Percentiles rank a stretch among this genome's conserved stretches.
phyloP scores from a whole-genome alignment of 1,140 invertebrate genomes.

The Eufriesea mexicana region DNA sequence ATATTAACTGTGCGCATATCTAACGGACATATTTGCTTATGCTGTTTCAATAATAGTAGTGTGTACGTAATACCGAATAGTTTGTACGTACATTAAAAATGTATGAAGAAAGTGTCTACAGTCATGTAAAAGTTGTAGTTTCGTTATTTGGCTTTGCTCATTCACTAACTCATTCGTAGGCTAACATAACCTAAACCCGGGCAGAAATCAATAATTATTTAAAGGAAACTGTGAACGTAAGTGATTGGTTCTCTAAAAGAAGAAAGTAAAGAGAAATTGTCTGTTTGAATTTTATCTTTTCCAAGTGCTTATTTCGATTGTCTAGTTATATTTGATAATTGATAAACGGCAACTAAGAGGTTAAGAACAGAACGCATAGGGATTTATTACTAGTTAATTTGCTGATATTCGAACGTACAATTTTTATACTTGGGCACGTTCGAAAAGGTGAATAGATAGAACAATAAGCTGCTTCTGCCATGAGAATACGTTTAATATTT shows the following conservation, averaged over 20 bases:
- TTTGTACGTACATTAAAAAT: slow-evolving; percentile 32
- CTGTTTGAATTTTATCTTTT: background rate
- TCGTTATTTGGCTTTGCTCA: background rate
- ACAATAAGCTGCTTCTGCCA: background rate
- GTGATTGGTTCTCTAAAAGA: background rate
- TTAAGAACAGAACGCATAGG: background rate
- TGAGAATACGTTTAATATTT: background rate
- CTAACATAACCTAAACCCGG: background rate
- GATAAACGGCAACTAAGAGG: background rate
- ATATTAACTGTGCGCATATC: background rate
- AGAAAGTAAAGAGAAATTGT: background rate
- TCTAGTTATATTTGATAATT: background rate
- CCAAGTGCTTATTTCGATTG: background rate
- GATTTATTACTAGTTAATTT: background rate
- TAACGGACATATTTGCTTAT: background rate
- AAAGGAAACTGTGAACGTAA: background rate
- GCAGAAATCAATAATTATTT: background rate
- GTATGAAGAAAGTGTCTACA: background rate
- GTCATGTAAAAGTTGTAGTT: background rate
- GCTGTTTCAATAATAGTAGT: background rate
- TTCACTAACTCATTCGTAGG: background rate
- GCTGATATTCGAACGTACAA: slow-evolving; percentile 58
- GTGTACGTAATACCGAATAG: slow-evolving; percentile 38
- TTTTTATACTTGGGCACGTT: slow-evolving; percentile 55
- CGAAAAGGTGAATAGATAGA: slow-evolving; percentile 34